Evolutionary conservation across 1,140 invertebrate genomes (phyloP).

Genomic region (Cephus cinctus): DNA sequence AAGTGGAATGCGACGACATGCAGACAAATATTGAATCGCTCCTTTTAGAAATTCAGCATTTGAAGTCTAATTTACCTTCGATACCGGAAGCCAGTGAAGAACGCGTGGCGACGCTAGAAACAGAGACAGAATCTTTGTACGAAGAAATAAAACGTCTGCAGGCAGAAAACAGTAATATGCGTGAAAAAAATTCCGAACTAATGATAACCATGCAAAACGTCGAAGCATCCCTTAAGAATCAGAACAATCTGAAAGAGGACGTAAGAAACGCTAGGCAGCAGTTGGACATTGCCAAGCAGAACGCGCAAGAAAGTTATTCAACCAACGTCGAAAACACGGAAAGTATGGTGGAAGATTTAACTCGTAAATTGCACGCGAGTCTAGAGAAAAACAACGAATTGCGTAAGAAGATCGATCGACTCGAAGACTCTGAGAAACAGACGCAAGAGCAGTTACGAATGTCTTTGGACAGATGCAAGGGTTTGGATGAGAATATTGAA

Average conservation of each 20-base stretch:
- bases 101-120: slow-evolving; percentile 42
- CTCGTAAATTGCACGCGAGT: slow-evolving; percentile 23
- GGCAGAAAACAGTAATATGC: slow-evolving; percentile 57
- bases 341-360: slow-evolving; percentile 22
- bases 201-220: slow-evolving; percentile 26
- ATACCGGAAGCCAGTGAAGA: slow-evolving; percentile 53
- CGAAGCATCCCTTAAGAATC: slow-evolving; percentile 25
- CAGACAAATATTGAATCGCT: slow-evolving; percentile 45
- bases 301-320: slow-evolving; percentile 18
- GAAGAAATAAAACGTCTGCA: slow-evolving; percentile 48
- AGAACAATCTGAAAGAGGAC: slow-evolving; percentile 33
- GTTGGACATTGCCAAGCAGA: slow-evolving; percentile 30
- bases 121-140: slow-evolving; percentile 42
- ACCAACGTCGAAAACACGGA: slow-evolving; percentile 32
- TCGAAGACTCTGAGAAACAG: slow-evolving; percentile 26
- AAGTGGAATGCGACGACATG: slow-evolving; percentile 45
- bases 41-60: slow-evolving; percentile 37
- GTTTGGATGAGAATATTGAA: slow-evolving; percentile 36
- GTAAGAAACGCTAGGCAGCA: slow-evolving; percentile 31
- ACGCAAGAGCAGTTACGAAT: slow-evolving; percentile 32
- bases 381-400: slow-evolving; percentile 41
- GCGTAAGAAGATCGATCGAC: slow-evolving; percentile 28
- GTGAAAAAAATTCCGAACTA: slow-evolving; percentile 54
- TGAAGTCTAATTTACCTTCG: slow-evolving; percentile 44
- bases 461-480: slow-evolving; percentile 33